Evolutionary conservation across 2,888 invertebrate genomes (phyloP).

Genomic region (Phania funesta): DNA sequence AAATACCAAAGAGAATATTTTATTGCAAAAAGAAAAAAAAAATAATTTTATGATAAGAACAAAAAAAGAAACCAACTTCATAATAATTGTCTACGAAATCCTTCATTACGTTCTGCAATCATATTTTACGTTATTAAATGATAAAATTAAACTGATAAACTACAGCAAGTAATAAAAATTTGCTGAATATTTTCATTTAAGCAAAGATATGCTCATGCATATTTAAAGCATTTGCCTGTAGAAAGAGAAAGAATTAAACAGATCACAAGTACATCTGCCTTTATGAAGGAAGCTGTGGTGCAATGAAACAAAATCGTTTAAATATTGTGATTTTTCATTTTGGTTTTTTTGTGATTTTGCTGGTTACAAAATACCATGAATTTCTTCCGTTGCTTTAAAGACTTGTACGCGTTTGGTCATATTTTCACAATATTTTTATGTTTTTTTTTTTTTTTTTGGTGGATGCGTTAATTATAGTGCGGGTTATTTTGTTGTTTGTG

Average conservation of each 20-base stretch:
- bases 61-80: neutral
- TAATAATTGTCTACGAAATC: constrained; percentile 65
- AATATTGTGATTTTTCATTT: constrained; percentile 58
- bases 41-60: constrained; percentile 39
- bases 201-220: neutral
- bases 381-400: constrained; percentile 55
- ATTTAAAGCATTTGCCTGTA: neutral
- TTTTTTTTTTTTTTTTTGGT: constrained; percentile 18
- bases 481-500: constrained; percentile 4
- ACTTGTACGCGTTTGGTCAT: constrained; percentile 20
- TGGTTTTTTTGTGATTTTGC: constrained; percentile 10
- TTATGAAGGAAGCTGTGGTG: neutral
- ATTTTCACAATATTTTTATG: neutral
- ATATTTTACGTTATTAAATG: constrained; percentile 63
- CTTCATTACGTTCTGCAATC: constrained; percentile 60
- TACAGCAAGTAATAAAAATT: constrained; percentile 31
- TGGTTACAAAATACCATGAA: constrained; percentile 51
- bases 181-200: constrained; percentile 3
- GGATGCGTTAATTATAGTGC: constrained; percentile 45
- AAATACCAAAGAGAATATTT: neutral
- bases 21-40: neutral
- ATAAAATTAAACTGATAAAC: constrained; percentile 66
- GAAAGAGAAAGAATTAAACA: neutral
- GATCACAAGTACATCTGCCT: constrained; percentile 53
- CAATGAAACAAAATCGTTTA: constrained; percentile 35